phyloP scores from a whole-genome alignment of 1,140 invertebrate species.

The Ditylenchus dipsaci region DNA sequence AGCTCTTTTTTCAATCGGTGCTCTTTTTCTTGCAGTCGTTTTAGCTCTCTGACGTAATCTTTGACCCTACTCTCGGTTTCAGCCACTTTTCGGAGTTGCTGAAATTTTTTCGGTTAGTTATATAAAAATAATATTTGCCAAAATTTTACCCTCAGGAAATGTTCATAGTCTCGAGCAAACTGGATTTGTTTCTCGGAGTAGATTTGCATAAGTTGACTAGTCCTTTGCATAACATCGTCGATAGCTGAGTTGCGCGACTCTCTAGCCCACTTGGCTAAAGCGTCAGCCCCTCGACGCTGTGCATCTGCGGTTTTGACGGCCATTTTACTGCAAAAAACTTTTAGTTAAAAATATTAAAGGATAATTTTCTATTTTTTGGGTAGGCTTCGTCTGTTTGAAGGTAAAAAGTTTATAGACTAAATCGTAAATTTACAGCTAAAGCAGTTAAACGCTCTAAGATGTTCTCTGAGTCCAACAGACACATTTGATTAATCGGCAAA shows the following conservation, averaged over 20 bases:
- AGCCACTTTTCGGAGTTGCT: constrained; percentile 42
- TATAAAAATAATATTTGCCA: not conserved
- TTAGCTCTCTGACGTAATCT: constrained; percentile 10
- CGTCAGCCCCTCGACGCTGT: constrained; percentile 34
- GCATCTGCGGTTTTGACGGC: constrained; percentile 33
- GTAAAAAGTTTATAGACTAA: too few relatives aligned
- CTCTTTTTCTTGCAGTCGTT: constrained; percentile 25
- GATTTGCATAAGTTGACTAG: constrained; percentile 34
- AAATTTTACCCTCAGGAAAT: constrained; percentile 34
- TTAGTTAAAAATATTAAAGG: not conserved
- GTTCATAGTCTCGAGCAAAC: constrained; percentile 41
- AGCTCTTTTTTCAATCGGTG: not conserved
- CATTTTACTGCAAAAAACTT: constrained; percentile 29
- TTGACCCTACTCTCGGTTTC: constrained; percentile 36
- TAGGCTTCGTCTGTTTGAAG: too few relatives aligned
- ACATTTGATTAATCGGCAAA: too few relatives aligned
- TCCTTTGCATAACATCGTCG: constrained; percentile 41
- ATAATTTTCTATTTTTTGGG: not conserved
- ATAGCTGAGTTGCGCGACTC: constrained; percentile 41
- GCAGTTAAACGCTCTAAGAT: too few relatives aligned
- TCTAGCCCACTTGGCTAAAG: constrained; percentile 34
- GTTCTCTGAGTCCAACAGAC: too few relatives aligned
- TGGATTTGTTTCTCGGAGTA: constrained; percentile 40
- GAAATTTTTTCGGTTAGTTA: not conserved
- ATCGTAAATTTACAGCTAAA: too few relatives aligned